phyloP scores from a whole-genome alignment of 2,888 invertebrate genomes.

The Erebia epiphron region DNA sequence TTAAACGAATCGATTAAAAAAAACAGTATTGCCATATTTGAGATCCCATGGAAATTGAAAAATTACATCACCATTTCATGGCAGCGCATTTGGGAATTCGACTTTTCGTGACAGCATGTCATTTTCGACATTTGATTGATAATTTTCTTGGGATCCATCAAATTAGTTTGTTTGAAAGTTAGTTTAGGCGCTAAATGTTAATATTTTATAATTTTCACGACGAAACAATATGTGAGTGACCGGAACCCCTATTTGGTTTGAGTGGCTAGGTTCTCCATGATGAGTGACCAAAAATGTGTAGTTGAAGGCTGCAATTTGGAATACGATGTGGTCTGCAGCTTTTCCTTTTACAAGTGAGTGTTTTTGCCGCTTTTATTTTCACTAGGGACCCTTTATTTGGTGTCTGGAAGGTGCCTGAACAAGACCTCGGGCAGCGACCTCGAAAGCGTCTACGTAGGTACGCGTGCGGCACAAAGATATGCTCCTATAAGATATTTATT shows the following conservation, averaged over 20 bases:
- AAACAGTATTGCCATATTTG: slow-evolving; percentile 60
- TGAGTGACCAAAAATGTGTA: slow-evolving; percentile 76
- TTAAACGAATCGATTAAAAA: slow-evolving; percentile 33
- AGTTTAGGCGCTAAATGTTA: slow-evolving; percentile 78
- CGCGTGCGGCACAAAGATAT: slow-evolving; percentile 29
- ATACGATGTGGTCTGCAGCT: slow-evolving; percentile 80
- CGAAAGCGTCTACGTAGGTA: slow-evolving; percentile 35
- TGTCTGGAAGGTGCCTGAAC: not conserved
- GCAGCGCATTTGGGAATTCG: slow-evolving; percentile 79
- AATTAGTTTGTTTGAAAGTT: slow-evolving; percentile 82
- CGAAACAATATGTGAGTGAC: slow-evolving; percentile 70
- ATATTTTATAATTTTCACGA: slow-evolving; percentile 61
- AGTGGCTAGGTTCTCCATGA: slow-evolving; percentile 58
- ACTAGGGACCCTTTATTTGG: slow-evolving; percentile 21
- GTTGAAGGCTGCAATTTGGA: slow-evolving; percentile 79
- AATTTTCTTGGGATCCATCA: slow-evolving; percentile 82
- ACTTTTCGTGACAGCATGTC: slow-evolving; percentile 83
- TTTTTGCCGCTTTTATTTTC: slow-evolving; percentile 47
- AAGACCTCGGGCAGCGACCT: slow-evolving; percentile 40
- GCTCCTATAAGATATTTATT: slow-evolving; percentile 12
- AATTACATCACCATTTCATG: slow-evolving; percentile 81
- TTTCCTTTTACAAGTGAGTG: slow-evolving; percentile 80
- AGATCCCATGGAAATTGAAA: slow-evolving; percentile 60
- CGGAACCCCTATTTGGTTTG: slow-evolving; percentile 66
- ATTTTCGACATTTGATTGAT: slow-evolving; percentile 83